Evolutionary conservation across 1,140 invertebrate genomes (phyloP), one percentile per base, ranked within the genome.

Genomic region (Amyelois transitella): DNA sequence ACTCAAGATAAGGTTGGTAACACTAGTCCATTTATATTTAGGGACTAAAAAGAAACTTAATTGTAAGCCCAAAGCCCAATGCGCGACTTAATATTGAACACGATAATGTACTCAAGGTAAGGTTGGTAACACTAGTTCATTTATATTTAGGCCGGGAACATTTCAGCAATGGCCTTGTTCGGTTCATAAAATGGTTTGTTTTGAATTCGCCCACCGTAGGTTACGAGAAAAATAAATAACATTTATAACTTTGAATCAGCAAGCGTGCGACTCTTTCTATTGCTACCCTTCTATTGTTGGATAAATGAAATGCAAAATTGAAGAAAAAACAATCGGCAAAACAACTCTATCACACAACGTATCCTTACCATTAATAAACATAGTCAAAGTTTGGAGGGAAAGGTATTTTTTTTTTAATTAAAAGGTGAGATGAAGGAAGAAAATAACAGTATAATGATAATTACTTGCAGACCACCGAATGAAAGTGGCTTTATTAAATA

Each of bases 121-220:
- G 25, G 32, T 38, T 14, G 12, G 12, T 63, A 53, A 48, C 52
- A 53, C n/a, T 51, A 60, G 45, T 60, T 65, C 24, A 28, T 62
- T 68, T 74, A 70, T 65, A 75, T 76, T 75, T 78, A 80, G 72
- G 68, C 21, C 49, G 64, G 58, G 64, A 68, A 62, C 81, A 83
- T 83, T 83, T 79, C 64, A 58, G 72, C 66, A 51, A 8, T 68
- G 76, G 68, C 77, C 80, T 81, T 72, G 77, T 66, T 54, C 49
- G 51, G 75, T 82, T 75, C 74, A 82, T 84, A 80, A 84, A 82
- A 76, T 74, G 70, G 60, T 84, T 84, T 81, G 82, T 86, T 83
- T 84, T 80, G 61, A 84, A 77, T 71, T 67, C 72, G 62, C 56
- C 73, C 61, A 67, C 62, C 72, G 59, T 58, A 59, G 67, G 71